These are phyloP conservation scores for Octodon degus DNA, from an alignment of 2,113 vertebrate genomes.

Conservation along the genomic window DNA sequence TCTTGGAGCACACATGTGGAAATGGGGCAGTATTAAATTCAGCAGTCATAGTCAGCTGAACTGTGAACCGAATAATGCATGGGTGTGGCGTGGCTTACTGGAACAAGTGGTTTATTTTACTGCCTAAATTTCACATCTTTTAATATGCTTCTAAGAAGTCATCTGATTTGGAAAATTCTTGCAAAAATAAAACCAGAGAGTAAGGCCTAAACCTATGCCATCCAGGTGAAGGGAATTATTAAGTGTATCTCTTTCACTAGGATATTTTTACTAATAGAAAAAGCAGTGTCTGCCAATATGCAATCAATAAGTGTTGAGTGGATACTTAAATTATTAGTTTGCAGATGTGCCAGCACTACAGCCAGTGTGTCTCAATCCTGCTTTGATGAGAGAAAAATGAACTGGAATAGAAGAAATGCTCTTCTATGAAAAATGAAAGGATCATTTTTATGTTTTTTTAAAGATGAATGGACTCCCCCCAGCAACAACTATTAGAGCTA, in stretches of 20 bases:
- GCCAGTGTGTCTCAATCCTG: neutral
- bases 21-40: neutral
- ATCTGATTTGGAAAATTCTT: constrained; percentile 69
- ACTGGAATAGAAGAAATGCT: neutral
- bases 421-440: neutral
- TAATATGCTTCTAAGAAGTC: constrained; percentile 56
- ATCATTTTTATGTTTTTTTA: neutral
- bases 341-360: neutral
- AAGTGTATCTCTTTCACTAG: neutral
- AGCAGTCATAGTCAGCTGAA: constrained; percentile 19
- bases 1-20: neutral
- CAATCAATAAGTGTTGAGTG: neutral
- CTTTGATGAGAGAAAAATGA: neutral
- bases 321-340: constrained; percentile 42
- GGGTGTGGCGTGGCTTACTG: constrained; percentile 50
- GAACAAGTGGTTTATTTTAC: constrained; percentile 62
- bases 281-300: neutral
- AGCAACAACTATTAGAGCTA: neutral
- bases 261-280: constrained; percentile 42
- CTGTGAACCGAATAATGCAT: constrained; percentile 42
- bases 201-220: neutral
- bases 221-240: constrained; percentile 8
- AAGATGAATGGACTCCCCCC: neutral
- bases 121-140: constrained; percentile 56
- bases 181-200: constrained; percentile 43